phyloP scores from a whole-genome alignment of 2,888 invertebrate genomes.

The Pteria penguin region DNA sequence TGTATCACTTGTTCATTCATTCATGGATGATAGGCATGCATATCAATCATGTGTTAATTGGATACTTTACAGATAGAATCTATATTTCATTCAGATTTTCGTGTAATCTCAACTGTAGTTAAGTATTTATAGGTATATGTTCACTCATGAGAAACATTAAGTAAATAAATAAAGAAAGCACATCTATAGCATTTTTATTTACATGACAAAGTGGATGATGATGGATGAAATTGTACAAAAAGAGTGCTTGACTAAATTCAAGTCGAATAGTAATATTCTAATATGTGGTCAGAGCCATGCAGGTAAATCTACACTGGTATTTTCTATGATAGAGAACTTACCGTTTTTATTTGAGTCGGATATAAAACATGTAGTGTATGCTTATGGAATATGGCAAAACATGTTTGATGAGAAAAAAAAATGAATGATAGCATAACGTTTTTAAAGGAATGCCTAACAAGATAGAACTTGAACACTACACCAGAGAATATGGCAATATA shows the following conservation, averaged over 20 bases:
- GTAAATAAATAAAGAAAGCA: background rate
- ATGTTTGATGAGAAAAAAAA: conserved; percentile 13
- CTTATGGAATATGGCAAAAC: conserved; percentile 11
- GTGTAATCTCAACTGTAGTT: no score
- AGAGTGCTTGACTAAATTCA: background rate
- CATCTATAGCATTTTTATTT: background rate
- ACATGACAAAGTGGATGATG: background rate
- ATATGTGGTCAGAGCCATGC: conserved; percentile 7
- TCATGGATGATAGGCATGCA: no score
- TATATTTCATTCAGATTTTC: no score
- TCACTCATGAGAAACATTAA: background rate
- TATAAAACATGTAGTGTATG: conserved; percentile 5
- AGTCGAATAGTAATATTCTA: conserved; percentile 4
- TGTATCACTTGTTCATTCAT: no score
- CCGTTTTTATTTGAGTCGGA: background rate
- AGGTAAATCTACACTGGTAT: conserved; percentile 8
- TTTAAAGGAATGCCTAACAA: conserved; percentile 33
- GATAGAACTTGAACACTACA: conserved; percentile 24
- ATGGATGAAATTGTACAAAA: background rate
- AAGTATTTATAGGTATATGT: no score
- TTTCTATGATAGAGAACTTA: background rate
- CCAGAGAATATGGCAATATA: conserved; percentile 18
- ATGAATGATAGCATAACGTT: conserved; percentile 13
- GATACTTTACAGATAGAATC: no score
- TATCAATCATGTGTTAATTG: no score